Base-by-base conservation (phyloP, 1,140 invertebrate genomes). In the Subanguina moxae region DNA sequence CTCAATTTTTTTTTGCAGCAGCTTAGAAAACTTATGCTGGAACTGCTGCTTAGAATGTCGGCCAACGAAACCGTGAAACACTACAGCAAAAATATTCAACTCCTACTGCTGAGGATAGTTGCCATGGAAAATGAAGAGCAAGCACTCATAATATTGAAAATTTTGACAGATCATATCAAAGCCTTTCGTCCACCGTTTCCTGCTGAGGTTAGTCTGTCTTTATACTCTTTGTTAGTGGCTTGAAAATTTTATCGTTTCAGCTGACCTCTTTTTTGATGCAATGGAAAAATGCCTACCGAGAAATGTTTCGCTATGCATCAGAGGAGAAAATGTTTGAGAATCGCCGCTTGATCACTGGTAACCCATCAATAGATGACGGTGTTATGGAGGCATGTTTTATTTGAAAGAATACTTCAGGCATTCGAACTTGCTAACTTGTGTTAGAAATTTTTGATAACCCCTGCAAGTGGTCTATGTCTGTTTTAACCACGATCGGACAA, bases 71-170 rank as follows among this genome's bases (percentile, higher is more conserved):
- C n/a, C 21, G 42, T 71, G 5, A 71, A 71, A 57, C 21, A 43
- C 1, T 73, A 71, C 23, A 43, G 43, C 15, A 74, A 72, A 48
- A 23, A n/a, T 13, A 28, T 74, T 25, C 63, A 73, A 25, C 43
- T 42, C 27, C 25, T 77, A 43, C 43, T 74, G 32, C 45, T 74
- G 13, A 56, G 65, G 9, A 59, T 77, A 23, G 46, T 61, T 52
- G 48, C 67, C 42, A 23, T 57, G 38, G 73, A 76, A 27, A 76
- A 74, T 23, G 73, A 74, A 57, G 73, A 74, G 25, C 77, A 74
- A 32, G 73, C 73, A 28, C 46, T 77, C 30, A 66, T 77, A 21
- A 67, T 65, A 13, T 57, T 74, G 28, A 74, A 74, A 64, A 71
- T 74, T 19, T 27, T 74, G 17, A 77, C 61, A 17, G 73, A 74